A percentile compares a stretch with the other conserved stretches of the same genome.
Conservation (phyloP, 2,797 vertebrate genomes). For the Myotis findleyi region DNA sequence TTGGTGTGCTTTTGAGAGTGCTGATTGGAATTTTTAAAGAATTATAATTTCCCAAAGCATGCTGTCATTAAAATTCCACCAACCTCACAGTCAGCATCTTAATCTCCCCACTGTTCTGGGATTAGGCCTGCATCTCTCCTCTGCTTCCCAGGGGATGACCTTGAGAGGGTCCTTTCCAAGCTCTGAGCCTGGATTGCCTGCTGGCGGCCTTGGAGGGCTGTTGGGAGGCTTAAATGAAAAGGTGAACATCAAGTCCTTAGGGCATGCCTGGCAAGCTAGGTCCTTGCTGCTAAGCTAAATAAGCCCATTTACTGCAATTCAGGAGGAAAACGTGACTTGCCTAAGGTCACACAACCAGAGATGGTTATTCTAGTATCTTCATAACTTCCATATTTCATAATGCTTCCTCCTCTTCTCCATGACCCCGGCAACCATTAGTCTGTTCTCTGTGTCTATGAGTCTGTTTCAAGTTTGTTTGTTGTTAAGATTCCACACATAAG, state of each 20-base stretch:
- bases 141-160: neutral
- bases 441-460: neutral
- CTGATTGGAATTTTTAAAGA: conserved; percentile 62
- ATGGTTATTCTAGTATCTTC: neutral
- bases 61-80: conserved; percentile 26
- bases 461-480: neutral
- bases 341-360: neutral
- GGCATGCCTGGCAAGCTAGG: neutral
- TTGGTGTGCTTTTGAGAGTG: neutral
- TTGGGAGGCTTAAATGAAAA: neutral
- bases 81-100: neutral
- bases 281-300: neutral
- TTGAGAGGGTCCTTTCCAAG: neutral
- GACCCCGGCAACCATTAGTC: neutral
- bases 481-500: neutral
- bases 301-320: neutral
- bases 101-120: neutral
- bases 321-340: neutral
- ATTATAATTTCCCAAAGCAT: conserved; percentile 50
- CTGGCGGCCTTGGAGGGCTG: neutral
- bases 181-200: neutral
- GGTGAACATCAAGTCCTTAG: neutral
- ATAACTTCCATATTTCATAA: neutral
- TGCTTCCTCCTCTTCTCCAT: neutral
- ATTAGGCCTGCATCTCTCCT: neutral